phyloP scores from a whole-genome alignment of 30 jellyfish, hydroid and myxozoan species.

The Aurelia aurita complex sp. Pacific region DNA sequence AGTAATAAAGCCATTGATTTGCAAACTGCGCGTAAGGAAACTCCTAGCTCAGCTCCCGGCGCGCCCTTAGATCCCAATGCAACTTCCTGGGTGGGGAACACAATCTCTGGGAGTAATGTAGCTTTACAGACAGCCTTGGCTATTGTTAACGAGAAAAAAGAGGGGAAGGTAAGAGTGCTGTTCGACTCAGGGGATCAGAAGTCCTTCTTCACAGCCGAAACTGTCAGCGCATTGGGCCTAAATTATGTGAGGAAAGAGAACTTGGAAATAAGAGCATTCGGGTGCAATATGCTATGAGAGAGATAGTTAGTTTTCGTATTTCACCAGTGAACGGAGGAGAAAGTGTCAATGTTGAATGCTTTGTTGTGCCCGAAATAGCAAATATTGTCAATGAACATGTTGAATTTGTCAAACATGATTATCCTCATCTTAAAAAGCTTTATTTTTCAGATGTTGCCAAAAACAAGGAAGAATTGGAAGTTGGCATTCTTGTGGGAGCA shows the following conservation, averaged over 20 bases:
- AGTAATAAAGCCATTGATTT: background rate
- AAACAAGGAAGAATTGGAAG: background rate
- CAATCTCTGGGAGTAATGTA: background rate
- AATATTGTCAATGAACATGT: conserved; percentile 26
- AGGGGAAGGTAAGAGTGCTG: conserved; percentile 5
- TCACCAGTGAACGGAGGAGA: background rate
- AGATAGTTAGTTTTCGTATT: background rate
- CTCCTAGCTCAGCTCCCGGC: background rate
- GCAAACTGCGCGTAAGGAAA: background rate
- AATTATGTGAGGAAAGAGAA: conserved; percentile 14
- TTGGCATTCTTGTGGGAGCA: background rate
- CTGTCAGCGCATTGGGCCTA: background rate
- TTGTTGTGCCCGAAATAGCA: conserved; percentile 19
- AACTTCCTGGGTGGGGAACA: background rate
- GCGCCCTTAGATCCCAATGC: background rate
- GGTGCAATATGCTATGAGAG: background rate
- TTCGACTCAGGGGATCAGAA: conserved; percentile 29
- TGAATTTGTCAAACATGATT: conserved; percentile 13
- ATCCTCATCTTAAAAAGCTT: conserved; percentile 6
- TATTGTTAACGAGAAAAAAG: background rate
- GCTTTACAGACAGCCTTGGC: conserved; percentile 30
- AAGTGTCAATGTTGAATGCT: background rate
- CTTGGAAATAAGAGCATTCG: conserved; percentile 39
- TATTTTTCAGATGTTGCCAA: no score
- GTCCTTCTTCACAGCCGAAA: conserved; percentile 9